These are phyloP conservation scores for Carassius auratus DNA, from an alignment of 2,113 vertebrate species.

Conservation along the genomic window DNA sequence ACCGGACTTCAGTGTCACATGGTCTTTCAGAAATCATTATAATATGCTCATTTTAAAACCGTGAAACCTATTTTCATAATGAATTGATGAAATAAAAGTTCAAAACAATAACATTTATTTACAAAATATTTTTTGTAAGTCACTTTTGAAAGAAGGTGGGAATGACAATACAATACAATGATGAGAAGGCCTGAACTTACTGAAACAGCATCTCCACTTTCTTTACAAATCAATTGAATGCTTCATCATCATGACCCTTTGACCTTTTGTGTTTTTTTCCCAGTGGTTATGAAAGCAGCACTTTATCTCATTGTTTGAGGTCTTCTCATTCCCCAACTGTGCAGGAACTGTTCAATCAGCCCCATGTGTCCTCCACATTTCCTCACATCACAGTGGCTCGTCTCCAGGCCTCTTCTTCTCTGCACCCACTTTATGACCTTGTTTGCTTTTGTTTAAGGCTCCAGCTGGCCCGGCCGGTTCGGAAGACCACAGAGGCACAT, in stretches of 20 bases:
- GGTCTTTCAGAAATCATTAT: no score
- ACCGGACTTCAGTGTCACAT: background rate
- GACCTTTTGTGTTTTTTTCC: background rate
- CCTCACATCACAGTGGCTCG: constrained; percentile 35
- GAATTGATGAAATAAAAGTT: background rate
- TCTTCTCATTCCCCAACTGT: background rate
- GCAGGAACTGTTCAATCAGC: constrained; percentile 44
- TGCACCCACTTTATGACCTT: constrained; percentile 52
- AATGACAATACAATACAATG: background rate
- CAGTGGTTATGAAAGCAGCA: background rate
- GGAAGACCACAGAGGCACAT: constrained; percentile 40
- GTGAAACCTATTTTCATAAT: background rate
- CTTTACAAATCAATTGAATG: background rate
- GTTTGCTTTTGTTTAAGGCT: constrained; percentile 62
- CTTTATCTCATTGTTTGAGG: constrained; percentile 8
- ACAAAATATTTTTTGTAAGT: background rate
- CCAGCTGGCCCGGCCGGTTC: constrained; percentile 31
- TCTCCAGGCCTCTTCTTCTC: constrained; percentile 35
- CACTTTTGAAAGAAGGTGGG: background rate
- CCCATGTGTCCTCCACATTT: constrained; percentile 57
- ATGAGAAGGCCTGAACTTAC: background rate
- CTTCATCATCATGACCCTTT: constrained; percentile 3
- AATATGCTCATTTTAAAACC: background rate
- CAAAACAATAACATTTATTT: no score
- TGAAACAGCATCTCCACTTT: background rate